phyloP scores from a whole-genome alignment of 2,888 invertebrate species.

The Ceraclea dissimilis region DNA sequence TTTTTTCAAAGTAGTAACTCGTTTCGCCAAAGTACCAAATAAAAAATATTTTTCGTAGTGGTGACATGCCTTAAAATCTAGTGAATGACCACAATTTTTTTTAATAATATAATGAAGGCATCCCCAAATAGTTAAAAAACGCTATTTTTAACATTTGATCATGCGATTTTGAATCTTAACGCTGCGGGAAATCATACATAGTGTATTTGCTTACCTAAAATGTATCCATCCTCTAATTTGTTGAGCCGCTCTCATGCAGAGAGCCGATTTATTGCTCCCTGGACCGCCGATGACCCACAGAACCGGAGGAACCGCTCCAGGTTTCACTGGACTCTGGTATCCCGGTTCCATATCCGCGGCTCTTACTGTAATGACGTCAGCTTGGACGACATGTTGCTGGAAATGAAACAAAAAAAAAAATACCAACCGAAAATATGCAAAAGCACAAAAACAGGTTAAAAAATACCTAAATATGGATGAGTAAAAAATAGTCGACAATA shows the following conservation, averaged over 20 bases:
- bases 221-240: constrained; percentile 69
- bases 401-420: not conserved
- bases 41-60: too few relatives aligned
- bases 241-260: constrained; percentile 66
- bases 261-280: constrained; percentile 79
- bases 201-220: constrained; percentile 56
- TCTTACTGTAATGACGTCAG: constrained; percentile 34
- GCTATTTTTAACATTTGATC: too few relatives aligned
- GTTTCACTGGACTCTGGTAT: constrained; percentile 38
- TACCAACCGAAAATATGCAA: not conserved
- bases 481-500: not conserved
- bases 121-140: too few relatives aligned
- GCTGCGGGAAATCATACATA: too few relatives aligned
- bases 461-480: too few relatives aligned
- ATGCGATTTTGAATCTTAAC: too few relatives aligned
- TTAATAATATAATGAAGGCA: too few relatives aligned
- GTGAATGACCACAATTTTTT: too few relatives aligned
- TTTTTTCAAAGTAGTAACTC: too few relatives aligned
- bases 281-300: constrained; percentile 76
- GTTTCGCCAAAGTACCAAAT: too few relatives aligned
- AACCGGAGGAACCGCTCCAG: constrained; percentile 35
- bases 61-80: too few relatives aligned
- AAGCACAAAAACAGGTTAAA: too few relatives aligned
- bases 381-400: constrained; percentile 33
- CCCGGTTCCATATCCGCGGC: constrained; percentile 29